phyloP scores from a whole-genome alignment of 2,888 invertebrate genomes.

The Tholera decimalis region DNA sequence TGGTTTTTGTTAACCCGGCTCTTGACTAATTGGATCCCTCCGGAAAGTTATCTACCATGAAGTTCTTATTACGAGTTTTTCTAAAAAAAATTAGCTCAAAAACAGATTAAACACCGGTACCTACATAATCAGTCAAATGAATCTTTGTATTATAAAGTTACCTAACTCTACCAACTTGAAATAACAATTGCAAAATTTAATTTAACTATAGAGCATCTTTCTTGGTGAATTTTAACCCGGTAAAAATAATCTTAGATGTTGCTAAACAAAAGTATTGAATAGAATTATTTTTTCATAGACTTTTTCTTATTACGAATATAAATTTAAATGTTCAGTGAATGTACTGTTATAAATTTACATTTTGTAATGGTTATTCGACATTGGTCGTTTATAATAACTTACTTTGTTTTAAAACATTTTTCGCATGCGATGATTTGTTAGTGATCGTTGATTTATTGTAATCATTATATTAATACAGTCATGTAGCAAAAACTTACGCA shows the following conservation, averaged over 20 bases:
- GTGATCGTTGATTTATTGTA: not conserved
- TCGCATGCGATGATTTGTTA: conserved; percentile 38
- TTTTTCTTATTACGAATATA: conserved; percentile 32
- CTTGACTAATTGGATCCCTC: not conserved
- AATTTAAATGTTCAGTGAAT: conserved; percentile 32
- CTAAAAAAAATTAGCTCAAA: not conserved
- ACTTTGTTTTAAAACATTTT: conserved; percentile 22
- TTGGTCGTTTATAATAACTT: conserved; percentile 35
- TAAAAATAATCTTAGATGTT: conserved; percentile 48
- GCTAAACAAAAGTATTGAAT: conserved; percentile 43
- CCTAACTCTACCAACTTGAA: conserved; percentile 11
- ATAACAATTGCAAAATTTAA: conserved; percentile 22
- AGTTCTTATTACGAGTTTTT: not conserved
- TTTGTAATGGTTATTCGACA: conserved; percentile 45
- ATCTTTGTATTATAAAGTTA: conserved; percentile 21
- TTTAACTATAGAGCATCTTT: conserved; percentile 11
- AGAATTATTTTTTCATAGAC: conserved; percentile 44
- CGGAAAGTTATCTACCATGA: conserved; percentile 1
- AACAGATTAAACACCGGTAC: conserved; percentile 20
- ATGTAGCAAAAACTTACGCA: too few species aligned
- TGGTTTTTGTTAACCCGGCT: not conserved
- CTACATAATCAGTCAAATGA: conserved; percentile 31
- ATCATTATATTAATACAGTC: too few species aligned
- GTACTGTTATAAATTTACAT: conserved; percentile 35
- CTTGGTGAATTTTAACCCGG: conserved; percentile 47